phyloP scores from a whole-genome alignment of 2,888 invertebrate species.

The Suillia variegata region DNA sequence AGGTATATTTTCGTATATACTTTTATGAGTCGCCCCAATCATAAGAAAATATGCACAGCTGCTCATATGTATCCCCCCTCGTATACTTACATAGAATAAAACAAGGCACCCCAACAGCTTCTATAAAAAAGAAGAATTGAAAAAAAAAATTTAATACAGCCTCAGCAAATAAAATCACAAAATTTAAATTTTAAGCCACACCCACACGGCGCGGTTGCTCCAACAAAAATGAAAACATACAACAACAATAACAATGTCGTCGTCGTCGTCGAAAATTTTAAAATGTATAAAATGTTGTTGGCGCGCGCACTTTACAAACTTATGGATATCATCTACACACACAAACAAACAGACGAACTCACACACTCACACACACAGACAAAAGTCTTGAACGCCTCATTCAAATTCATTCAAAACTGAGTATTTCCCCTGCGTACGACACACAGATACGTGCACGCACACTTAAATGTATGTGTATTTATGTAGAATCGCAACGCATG shows the following conservation, averaged over 20 bases:
- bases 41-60: not conserved
- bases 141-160: conserved; percentile 14
- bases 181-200: conserved; percentile 62
- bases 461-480: conserved; percentile 18
- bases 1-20: not conserved
- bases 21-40: not conserved
- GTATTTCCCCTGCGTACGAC: conserved; percentile 18
- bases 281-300: conserved; percentile 48
- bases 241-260: conserved; percentile 33
- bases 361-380: conserved; percentile 27
- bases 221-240: conserved; percentile 16
- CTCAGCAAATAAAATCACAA: conserved; percentile 38
- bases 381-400: too few species aligned
- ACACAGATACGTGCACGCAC: conserved; percentile 18
- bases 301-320: conserved; percentile 35
- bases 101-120: conserved; percentile 1
- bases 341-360: conserved; percentile 32
- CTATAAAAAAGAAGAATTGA: not conserved
- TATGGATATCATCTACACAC: conserved; percentile 32
- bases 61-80: not conserved
- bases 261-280: too few species aligned
- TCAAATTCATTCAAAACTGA: conserved; percentile 24
- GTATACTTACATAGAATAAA: not conserved
- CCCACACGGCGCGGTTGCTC: conserved; percentile 38
- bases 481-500: too few species aligned